Evolutionary conservation across 2,888 invertebrate species (phyloP).

Genomic region (Antheraea yamamai): DNA sequence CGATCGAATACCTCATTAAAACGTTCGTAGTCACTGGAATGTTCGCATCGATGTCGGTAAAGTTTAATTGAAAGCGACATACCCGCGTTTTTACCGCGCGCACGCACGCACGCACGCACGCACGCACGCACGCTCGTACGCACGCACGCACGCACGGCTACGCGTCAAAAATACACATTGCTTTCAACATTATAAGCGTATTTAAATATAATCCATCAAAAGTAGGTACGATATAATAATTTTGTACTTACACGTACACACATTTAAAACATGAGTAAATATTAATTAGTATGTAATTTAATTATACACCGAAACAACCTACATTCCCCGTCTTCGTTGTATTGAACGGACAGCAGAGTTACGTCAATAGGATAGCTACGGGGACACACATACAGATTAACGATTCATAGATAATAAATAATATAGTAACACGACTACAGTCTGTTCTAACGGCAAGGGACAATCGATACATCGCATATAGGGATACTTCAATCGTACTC

Average conservation of each 20-base stretch:
- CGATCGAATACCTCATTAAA: constrained; percentile 25
- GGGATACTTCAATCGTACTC: constrained; percentile 22
- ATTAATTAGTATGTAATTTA: constrained; percentile 33
- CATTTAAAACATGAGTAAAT: constrained; percentile 69
- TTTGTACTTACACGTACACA: constrained; percentile 75
- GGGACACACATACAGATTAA: constrained; percentile 54
- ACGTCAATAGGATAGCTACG: constrained; percentile 55
- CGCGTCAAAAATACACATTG: constrained; percentile 64
- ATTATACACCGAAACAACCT: constrained; percentile 66
- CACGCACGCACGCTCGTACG: background rate
- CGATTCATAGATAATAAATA: constrained; percentile 52
- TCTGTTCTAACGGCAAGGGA: constrained; percentile 68
- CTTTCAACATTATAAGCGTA: constrained; percentile 66
- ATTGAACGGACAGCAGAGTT: constrained; percentile 71
- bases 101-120: background rate
- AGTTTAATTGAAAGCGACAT: constrained; percentile 18
- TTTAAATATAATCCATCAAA: constrained; percentile 53
- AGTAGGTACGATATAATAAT: constrained; percentile 69
- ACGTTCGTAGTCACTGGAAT: constrained; percentile 64
- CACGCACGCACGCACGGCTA: constrained; percentile 46
- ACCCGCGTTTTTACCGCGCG: background rate
- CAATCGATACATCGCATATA: constrained; percentile 50
- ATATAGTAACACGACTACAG: constrained; percentile 70
- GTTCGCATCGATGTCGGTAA: constrained; percentile 54
- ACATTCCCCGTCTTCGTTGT: constrained; percentile 76